Evolutionary conservation across 2,797 vertebrate species (phyloP), one percentile per base, ranked within the genome.

Genomic region (Poecilia velifera): DNA sequence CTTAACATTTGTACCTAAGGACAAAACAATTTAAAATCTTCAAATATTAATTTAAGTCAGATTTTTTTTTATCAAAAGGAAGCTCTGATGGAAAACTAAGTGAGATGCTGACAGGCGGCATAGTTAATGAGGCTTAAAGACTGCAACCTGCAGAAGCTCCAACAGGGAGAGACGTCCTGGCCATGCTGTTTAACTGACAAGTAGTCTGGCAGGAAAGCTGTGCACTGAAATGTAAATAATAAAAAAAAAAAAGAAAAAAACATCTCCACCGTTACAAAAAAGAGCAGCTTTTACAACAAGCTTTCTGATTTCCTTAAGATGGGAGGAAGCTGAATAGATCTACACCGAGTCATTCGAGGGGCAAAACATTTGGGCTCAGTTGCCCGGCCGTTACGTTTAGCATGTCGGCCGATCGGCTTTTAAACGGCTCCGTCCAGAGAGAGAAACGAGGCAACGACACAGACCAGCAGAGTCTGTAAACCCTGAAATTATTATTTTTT

Each of bases 401-500:
- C 77, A 9, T 16, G 73, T 31, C 46, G 39, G 77, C 88, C 5
- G 51, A 82, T 14, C 43, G 72, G 39, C 9, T 39, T 85, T 85
- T 76, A 81, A 81, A 77, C 68, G 25, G 57, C 76, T 76, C n/a
- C 7, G 7, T 53, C 49, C 49, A 53, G 49, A 22, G 25, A 31
- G 73, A 53, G 80, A 53, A 36, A 66, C n/a, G 72, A 53, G 3
- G 25, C 28, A 43, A 64, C 47, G 59, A 31, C 20, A 1, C 70
- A 47, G 49, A n/a, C 46, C 20, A 7, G 25, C 83, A 81, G 81
- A 76, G 84, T 87, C 82, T 59, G 49, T 73, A 80, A 68, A 91
- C 31, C 77, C 28, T 72, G 84, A 82, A 89, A 89, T 92, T 18
- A 74, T 89, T 89, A 89, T 80, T 85, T 51, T 22, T 22, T 10